Evolutionary conservation across 2,113 vertebrate genomes (phyloP).

Genomic region (Sebastes schlegelii): DNA sequence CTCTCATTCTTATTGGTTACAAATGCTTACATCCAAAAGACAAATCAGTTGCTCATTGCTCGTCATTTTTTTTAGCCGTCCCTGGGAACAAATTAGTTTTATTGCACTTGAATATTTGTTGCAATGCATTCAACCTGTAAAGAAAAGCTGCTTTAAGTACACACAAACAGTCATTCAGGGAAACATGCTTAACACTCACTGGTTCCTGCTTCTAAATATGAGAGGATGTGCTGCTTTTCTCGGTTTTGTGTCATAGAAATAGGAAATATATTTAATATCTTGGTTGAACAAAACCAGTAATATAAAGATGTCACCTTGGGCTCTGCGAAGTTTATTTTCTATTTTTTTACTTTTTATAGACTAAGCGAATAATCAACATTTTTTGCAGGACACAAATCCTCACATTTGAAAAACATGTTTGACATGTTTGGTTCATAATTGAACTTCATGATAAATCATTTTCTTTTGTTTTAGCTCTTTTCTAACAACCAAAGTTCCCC

Average conservation of each 20-base stretch:
- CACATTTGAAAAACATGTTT: background rate
- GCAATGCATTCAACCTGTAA: background rate
- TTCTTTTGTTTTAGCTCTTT: no score
- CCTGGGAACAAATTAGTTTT: background rate
- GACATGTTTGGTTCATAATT: no score
- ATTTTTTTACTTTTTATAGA: no score
- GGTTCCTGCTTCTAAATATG: background rate
- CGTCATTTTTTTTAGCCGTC: background rate
- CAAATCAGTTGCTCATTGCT: background rate
- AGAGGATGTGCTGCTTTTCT: no score
- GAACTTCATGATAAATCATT: no score
- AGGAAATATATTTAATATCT: background rate
- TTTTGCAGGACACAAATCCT: no score
- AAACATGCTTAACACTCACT: background rate
- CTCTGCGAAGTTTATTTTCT: background rate
- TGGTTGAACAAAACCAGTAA: background rate
- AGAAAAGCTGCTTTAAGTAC: background rate
- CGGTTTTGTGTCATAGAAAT: background rate
- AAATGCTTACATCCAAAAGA: no score
- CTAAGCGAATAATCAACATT: no score
- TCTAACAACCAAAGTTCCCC: constrained; percentile 5
- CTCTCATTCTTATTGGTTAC: background rate
- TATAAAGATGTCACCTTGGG: background rate
- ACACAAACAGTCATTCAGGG: no score
- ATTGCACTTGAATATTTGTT: background rate